Percentiles rank a stretch among this genome's conserved stretches.
Evolutionary conservation across 2,888 invertebrate genomes (phyloP).

Genomic region (Andrena haemorrhoa): DNA sequence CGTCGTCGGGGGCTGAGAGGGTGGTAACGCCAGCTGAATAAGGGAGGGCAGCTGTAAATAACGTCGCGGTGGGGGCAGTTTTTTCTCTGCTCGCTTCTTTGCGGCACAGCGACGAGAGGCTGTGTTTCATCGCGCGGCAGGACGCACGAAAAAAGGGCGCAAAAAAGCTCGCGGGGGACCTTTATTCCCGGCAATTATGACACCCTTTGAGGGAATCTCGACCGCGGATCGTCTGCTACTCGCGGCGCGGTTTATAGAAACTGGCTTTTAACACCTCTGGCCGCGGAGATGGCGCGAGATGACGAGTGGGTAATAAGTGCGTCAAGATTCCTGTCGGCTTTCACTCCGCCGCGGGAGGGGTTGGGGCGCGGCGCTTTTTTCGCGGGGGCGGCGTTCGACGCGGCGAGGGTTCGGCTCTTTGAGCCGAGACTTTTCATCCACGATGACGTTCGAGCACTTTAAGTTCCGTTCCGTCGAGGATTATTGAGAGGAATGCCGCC

Average conservation of each 20-base stretch:
- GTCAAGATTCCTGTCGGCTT: slow-evolving; percentile 26
- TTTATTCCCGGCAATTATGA: slow-evolving; percentile 76
- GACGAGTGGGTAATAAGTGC: slow-evolving; percentile 48
- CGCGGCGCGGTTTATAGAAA: slow-evolving; percentile 41
- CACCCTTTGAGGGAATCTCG: slow-evolving; percentile 68
- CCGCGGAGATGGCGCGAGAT: slow-evolving; percentile 4
- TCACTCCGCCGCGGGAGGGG: slow-evolving; percentile 10
- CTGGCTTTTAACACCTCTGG: slow-evolving; percentile 43
- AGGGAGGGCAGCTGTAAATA: slow-evolving; percentile 55
- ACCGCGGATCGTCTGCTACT: slow-evolving; percentile 15
- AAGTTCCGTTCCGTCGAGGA: neutral
- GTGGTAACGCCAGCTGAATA: slow-evolving; percentile 21
- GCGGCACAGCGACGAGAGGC: slow-evolving; percentile 11
- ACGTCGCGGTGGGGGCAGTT: slow-evolving; percentile 10
- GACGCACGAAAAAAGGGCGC: slow-evolving; percentile 56
- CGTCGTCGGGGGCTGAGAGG: neutral
- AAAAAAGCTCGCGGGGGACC: slow-evolving; percentile 61
- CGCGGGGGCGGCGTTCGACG: neutral
- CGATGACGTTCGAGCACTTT: slow-evolving; percentile 4
- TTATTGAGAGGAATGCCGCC: slow-evolving; percentile 1
- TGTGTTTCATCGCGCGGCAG: slow-evolving; percentile 47
- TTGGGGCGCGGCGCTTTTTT: neutral
- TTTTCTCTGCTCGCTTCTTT: slow-evolving; percentile 8
- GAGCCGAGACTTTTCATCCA: neutral
- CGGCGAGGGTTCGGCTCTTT: neutral